A percentile compares a stretch with the other conserved stretches of the same genome.
These are phyloP conservation scores for Pachliopta kotzebuea DNA, from an alignment of 2,888 invertebrate genomes.

Conservation along the genomic window DNA sequence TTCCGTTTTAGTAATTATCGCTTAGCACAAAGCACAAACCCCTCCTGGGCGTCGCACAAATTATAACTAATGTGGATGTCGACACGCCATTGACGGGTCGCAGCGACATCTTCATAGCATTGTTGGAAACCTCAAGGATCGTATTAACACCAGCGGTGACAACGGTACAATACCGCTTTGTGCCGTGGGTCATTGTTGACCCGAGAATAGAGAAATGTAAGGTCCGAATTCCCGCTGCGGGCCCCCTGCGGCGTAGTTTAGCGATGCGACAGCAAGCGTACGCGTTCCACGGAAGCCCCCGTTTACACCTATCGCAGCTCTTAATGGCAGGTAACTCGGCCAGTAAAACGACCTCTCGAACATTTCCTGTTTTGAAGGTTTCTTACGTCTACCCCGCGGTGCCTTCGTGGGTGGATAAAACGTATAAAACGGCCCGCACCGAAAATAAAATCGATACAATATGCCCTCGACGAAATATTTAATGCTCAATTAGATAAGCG, in stretches of 20 bases:
- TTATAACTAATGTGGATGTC: slow-evolving; percentile 77
- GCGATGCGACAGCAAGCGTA: slow-evolving; percentile 52
- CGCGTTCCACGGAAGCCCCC: slow-evolving; percentile 68
- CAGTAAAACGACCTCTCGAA: slow-evolving; percentile 76
- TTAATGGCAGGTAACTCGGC: slow-evolving; percentile 77
- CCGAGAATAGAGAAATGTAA: slow-evolving; percentile 74
- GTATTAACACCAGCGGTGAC: slow-evolving; percentile 79
- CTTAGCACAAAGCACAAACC: slow-evolving; percentile 56
- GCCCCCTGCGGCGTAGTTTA: slow-evolving; percentile 67
- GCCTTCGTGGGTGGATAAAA: slow-evolving; percentile 77
- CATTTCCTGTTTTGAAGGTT: slow-evolving; percentile 76
- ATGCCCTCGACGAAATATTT: slow-evolving; percentile 78
- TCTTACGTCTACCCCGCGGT: slow-evolving; percentile 64
- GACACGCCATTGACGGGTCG: slow-evolving; percentile 72
- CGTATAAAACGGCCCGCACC: slow-evolving; percentile 70
- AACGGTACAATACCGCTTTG: slow-evolving; percentile 69
- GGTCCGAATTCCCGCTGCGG: slow-evolving; percentile 63
- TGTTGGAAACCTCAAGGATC: slow-evolving; percentile 79
- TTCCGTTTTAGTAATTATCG: slow-evolving; percentile 57
- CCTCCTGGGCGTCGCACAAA: slow-evolving; percentile 62
- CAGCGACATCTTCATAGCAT: slow-evolving; percentile 68
- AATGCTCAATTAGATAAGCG: slow-evolving; percentile 80
- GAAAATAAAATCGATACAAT: slow-evolving; percentile 76
- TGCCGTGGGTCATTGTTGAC: slow-evolving; percentile 67
- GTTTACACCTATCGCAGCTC: slow-evolving; percentile 76